A percentile compares a stretch with the other conserved stretches of the same genome.
Conservation (phyloP, 2,113 vertebrate species). For the Colistium nudipinnis region DNA sequence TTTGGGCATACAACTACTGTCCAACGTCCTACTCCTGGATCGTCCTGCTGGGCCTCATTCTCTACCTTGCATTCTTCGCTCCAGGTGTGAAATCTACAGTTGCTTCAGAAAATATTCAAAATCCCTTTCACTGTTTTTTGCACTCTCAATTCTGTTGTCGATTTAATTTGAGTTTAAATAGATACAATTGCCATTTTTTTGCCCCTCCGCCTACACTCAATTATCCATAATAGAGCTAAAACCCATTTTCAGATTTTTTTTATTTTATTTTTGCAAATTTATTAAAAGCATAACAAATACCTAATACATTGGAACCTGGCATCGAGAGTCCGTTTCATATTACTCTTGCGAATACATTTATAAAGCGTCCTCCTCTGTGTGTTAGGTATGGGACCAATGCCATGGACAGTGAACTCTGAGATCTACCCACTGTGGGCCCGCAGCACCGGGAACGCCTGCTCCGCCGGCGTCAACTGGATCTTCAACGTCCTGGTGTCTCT, state of each 20-base stretch:
- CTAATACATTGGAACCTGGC: neutral
- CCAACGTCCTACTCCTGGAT: slow-evolving; percentile 94
- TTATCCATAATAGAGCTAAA: too few relatives aligned
- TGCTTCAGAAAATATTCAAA: too few relatives aligned
- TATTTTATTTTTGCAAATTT: too few relatives aligned
- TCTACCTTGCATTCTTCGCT: slow-evolving; percentile 94
- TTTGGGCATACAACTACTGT: slow-evolving; percentile 98
- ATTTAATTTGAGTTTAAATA: neutral
- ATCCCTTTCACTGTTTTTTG: too few relatives aligned
- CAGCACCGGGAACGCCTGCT: slow-evolving; percentile 96
- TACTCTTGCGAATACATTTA: neutral
- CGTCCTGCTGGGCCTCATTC: slow-evolving; percentile 90
- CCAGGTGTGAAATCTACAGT: slow-evolving; percentile 92
- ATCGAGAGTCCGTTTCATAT: neutral
- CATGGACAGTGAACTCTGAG: slow-evolving; percentile 98
- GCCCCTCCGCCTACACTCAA: too few relatives aligned
- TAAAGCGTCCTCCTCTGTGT: neutral
- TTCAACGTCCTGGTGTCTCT: slow-evolving; percentile 96
- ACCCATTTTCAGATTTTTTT: too few relatives aligned
- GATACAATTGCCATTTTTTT: too few relatives aligned
- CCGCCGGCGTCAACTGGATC: slow-evolving; percentile 95
- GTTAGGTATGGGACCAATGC: slow-evolving; percentile 97
- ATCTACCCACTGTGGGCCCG: slow-evolving; percentile 98
- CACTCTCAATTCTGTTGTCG: neutral
- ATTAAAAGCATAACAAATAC: neutral